Conservation (phyloP, 1,140 invertebrate genomes). For the Sinonovacula constricta region DNA sequence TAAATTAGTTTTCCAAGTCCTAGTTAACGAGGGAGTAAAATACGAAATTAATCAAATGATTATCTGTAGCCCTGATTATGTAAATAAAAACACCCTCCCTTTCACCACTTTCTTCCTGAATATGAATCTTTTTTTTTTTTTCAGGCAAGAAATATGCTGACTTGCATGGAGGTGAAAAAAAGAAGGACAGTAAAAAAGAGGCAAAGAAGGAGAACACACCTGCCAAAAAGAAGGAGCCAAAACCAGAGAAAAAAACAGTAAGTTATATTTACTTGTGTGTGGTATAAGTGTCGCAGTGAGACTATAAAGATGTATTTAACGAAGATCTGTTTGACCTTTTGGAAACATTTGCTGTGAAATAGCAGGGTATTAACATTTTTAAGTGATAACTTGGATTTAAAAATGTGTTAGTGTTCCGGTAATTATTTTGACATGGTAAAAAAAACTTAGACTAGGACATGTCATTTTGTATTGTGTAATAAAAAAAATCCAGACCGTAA, state of each 20-base stretch:
- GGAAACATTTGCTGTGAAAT: background rate
- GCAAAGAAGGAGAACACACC: conserved; percentile 68
- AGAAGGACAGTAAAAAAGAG: conserved; percentile 80
- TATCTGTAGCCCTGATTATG: too few species aligned
- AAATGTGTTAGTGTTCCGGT: background rate
- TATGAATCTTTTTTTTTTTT: too few species aligned
- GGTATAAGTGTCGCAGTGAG: background rate
- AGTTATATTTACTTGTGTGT: too few species aligned
- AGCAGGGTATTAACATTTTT: background rate
- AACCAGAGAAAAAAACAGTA: conserved; percentile 53
- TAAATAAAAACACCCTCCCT: too few species aligned
- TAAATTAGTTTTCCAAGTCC: too few species aligned
- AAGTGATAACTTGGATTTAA: background rate
- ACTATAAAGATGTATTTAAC: background rate
- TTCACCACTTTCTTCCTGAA: too few species aligned
- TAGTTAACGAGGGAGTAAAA: too few species aligned
- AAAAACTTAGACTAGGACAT: too few species aligned
- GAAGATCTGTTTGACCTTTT: background rate
- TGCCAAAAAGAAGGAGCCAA: conserved; percentile 61
- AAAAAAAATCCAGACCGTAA: too few species aligned
- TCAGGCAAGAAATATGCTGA: conserved; percentile 86
- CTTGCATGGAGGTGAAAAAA: conserved; percentile 71
- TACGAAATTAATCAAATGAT: too few species aligned
- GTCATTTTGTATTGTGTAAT: too few species aligned
- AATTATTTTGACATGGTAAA: too few species aligned